phyloP scores from a whole-genome alignment of 2,113 vertebrate species.

The Aspidoscelis tigris region DNA sequence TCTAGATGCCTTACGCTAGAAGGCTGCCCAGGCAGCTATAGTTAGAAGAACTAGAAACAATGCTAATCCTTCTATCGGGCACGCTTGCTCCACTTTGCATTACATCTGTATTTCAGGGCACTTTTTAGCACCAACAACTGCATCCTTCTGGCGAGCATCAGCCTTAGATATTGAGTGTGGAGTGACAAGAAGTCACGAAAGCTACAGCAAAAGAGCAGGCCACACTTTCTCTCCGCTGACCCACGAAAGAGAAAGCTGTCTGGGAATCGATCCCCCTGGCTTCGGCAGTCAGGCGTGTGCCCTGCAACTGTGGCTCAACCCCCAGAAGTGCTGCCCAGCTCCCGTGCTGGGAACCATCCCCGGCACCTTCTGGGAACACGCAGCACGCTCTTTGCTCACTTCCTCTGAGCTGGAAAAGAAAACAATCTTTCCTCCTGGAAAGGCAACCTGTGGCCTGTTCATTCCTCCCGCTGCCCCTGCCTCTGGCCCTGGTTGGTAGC shows the following conservation, averaged over 20 bases:
- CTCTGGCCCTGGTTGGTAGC: neutral
- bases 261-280: conserved; percentile 15
- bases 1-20: neutral
- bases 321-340: neutral
- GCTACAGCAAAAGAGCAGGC: neutral
- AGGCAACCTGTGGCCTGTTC: neutral
- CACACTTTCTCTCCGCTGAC: conserved; percentile 23
- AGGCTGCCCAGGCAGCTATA: neutral
- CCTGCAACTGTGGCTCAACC: neutral
- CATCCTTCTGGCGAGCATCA: neutral
- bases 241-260: conserved; percentile 12
- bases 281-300: neutral
- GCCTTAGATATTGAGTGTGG: conserved; percentile 19
- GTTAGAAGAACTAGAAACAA: neutral
- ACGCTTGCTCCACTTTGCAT: neutral
- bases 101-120: neutral
- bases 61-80: no score
- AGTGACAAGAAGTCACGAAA: neutral
- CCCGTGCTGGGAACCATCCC: neutral
- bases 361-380: neutral
- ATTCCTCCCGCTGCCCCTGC: neutral
- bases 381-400: neutral
- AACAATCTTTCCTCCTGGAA: neutral
- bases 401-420: neutral
- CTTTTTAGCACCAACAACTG: neutral